A percentile compares a stretch with the other conserved stretches of the same genome.
Conservation (phyloP, 2,113 vertebrate genomes). For the Sceloporus undulatus region DNA sequence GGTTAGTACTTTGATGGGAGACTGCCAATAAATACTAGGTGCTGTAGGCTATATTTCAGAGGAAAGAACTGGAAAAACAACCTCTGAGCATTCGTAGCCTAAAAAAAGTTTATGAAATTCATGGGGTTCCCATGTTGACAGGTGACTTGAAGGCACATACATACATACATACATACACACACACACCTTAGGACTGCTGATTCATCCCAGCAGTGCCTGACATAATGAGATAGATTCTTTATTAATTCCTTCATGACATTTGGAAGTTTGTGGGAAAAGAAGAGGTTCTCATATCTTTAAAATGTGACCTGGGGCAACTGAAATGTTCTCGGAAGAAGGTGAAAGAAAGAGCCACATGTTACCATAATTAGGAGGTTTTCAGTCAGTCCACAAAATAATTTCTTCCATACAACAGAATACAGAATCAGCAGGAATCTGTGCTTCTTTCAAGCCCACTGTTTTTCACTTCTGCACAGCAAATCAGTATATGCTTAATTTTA, state of each 20-base stretch:
- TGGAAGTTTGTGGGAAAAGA: background rate
- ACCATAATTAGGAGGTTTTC: background rate
- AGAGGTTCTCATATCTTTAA: background rate
- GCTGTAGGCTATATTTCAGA: no score
- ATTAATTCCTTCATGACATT: background rate
- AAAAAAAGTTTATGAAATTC: no score
- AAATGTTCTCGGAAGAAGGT: background rate
- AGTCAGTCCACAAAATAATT: background rate
- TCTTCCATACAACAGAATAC: background rate
- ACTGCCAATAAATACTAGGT: no score
- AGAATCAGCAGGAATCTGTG: background rate
- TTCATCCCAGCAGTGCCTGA: background rate
- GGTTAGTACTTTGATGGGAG: no score
- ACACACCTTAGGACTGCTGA: no score
- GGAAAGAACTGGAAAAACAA: no score
- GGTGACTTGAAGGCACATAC: no score
- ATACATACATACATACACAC: no score
- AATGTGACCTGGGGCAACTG: background rate
- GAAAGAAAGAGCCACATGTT: background rate
- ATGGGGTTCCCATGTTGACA: no score
- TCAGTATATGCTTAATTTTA: constrained; percentile 43
- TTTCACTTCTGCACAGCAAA: constrained; percentile 50
- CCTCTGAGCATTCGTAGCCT: no score
- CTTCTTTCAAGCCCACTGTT: background rate
- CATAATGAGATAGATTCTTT: background rate